phyloP scores from a whole-genome alignment of 2,797 vertebrate species.

The Todus mexicanus region DNA sequence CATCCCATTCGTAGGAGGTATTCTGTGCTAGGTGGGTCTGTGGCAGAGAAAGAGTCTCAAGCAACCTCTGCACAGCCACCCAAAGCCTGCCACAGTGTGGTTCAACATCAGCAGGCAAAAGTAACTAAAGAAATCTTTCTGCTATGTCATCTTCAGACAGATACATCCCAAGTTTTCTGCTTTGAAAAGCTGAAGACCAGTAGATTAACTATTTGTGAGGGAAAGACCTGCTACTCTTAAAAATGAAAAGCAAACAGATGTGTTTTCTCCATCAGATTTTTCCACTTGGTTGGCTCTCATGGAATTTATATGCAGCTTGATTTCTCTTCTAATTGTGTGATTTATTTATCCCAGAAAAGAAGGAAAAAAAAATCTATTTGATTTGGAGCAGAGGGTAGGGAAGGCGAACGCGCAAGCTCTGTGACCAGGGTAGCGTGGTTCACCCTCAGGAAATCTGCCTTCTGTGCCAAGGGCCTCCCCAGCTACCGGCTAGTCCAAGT shows the following conservation, averaged over 20 bases:
- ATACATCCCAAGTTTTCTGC: background rate
- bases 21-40: background rate
- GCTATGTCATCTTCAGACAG: background rate
- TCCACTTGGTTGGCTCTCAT: background rate
- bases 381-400: slow-evolving; percentile 7
- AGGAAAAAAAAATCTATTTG: background rate
- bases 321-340: slow-evolving; percentile 1
- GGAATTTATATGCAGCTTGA: background rate
- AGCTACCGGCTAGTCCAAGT: background rate
- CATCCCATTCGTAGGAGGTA: background rate
- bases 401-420: background rate
- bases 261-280: background rate
- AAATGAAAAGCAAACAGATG: background rate
- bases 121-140: background rate
- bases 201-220: background rate
- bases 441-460: background rate
- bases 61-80: background rate
- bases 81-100: background rate
- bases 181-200: background rate
- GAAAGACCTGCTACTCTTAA: background rate
- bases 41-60: background rate
- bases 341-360: slow-evolving; percentile 3
- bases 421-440: background rate
- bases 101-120: background rate
- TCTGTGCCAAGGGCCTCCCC: background rate